Conservation (phyloP, 2,797 vertebrate genomes). For the Mallotus villosus region DNA sequence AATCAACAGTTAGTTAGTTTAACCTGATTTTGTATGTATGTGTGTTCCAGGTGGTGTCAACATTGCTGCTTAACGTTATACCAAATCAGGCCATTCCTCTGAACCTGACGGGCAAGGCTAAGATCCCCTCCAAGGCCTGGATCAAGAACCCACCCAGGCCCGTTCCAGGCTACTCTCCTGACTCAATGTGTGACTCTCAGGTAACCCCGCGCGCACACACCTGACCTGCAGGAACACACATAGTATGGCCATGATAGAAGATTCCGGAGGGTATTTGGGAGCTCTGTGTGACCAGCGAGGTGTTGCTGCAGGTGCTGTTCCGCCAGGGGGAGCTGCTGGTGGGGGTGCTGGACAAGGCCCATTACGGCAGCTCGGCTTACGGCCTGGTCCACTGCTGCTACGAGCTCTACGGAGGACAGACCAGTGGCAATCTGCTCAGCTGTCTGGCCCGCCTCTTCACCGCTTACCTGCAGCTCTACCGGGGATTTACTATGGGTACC, state of each 20-base stretch:
- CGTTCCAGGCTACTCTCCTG: conserved; percentile 70
- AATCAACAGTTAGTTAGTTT: too few relatives aligned
- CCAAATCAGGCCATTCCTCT: conserved; percentile 82
- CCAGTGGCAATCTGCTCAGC: conserved; percentile 90
- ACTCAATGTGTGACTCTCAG: conserved; percentile 94
- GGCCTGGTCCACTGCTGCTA: conserved; percentile 96
- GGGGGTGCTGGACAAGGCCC: conserved; percentile 95
- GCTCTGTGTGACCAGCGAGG: neutral
- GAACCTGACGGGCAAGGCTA: conserved; percentile 87
- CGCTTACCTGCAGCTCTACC: conserved; percentile 92
- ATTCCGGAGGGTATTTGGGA: neutral
- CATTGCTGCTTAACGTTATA: conserved; percentile 89
- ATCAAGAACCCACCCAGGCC: conserved; percentile 72
- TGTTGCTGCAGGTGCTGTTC: conserved; percentile 83
- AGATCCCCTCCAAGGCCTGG: conserved; percentile 90
- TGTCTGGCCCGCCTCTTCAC: conserved; percentile 95
- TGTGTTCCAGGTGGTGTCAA: conserved; percentile 87
- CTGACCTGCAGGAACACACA: neutral
- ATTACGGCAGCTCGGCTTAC: conserved; percentile 94
- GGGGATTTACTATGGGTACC: conserved; percentile 92
- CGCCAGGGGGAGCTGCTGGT: conserved; percentile 87
- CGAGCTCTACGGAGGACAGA: conserved; percentile 91
- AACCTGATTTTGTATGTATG: neutral
- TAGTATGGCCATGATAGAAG: neutral
- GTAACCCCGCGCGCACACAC: conserved; percentile 58